Conservation (phyloP, 2,113 vertebrate species). For the Prunella fulvescens region DNA sequence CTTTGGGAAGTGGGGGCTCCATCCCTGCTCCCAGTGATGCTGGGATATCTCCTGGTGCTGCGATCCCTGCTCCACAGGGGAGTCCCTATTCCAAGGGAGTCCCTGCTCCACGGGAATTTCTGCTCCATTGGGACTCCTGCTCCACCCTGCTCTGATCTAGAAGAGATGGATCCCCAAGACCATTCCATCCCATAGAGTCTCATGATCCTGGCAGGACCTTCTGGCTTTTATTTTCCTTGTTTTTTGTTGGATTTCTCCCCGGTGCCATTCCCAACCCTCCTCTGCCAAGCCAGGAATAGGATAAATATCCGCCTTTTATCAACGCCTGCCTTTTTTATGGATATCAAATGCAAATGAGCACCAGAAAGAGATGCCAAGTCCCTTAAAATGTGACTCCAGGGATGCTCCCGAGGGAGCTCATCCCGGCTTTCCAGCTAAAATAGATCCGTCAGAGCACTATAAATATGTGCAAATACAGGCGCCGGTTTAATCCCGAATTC, state of each 20-base stretch:
- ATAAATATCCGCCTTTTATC: neutral
- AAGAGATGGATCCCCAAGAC: neutral
- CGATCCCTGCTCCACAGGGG: neutral
- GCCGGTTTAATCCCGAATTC: neutral
- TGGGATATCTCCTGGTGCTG: no score
- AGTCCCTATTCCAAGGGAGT: neutral
- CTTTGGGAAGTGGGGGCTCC: neutral
- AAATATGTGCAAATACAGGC: slow-evolving; percentile 5
- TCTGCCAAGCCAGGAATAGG: neutral
- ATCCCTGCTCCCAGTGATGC: neutral
- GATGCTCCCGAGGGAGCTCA: slow-evolving; percentile 7
- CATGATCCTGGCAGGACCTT: neutral
- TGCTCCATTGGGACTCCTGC: neutral
- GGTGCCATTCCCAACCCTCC: neutral
- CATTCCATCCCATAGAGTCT: neutral
- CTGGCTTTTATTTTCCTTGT: neutral
- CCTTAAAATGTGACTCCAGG: slow-evolving; percentile 3
- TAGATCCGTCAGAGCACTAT: neutral
- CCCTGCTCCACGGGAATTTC: neutral
- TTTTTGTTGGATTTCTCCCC: neutral
- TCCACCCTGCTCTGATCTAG: neutral
- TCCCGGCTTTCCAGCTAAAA: slow-evolving; percentile 17
- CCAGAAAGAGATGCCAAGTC: neutral
- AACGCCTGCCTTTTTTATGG: neutral
- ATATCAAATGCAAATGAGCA: slow-evolving; percentile 17